Evolutionary conservation across 1,140 invertebrate genomes (phyloP).

Genomic region (Tribolium castaneum): DNA sequence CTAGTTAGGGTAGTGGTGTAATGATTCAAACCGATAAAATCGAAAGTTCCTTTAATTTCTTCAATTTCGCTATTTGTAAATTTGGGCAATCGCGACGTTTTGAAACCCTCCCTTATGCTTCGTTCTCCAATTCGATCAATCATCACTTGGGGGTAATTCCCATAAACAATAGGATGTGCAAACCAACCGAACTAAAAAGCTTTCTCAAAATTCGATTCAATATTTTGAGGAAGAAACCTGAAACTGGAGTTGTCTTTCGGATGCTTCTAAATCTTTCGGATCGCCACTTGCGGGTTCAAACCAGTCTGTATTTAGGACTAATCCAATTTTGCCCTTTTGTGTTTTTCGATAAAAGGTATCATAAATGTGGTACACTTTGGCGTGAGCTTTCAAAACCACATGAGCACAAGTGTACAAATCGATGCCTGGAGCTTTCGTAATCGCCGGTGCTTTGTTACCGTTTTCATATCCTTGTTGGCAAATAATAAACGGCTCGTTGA

Average conservation of each 20-base stretch:
- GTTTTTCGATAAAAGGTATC: conserved; percentile 47
- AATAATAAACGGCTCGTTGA: conserved; percentile 65
- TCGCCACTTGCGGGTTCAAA: conserved; percentile 62
- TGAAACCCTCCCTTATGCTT: conserved; percentile 63
- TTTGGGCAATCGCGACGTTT: conserved; percentile 68
- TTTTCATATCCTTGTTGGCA: conserved; percentile 50
- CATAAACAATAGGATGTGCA: conserved; percentile 73
- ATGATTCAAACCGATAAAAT: conserved; percentile 63
- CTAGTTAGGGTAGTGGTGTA: conserved; percentile 64
- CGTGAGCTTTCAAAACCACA: conserved; percentile 54
- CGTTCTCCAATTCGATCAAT: conserved; percentile 63
- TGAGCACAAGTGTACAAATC: conserved; percentile 54
- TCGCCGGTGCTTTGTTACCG: conserved; percentile 48
- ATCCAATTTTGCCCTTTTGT: conserved; percentile 50
- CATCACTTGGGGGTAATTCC: conserved; percentile 54
- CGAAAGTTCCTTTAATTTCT: conserved; percentile 14
- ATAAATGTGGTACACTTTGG: conserved; percentile 52
- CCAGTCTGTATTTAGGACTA: no score
- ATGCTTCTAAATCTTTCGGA: conserved; percentile 63
- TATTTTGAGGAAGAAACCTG: conserved; percentile 47
- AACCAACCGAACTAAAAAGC: conserved; percentile 70
- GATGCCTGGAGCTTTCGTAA: conserved; percentile 52
- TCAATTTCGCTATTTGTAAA: conserved; percentile 68
- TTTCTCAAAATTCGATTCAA: background rate
- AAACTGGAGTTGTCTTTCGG: conserved; percentile 63